Percentiles rank a stretch among this genome's conserved stretches.
Conservation (phyloP, 1,140 invertebrate genomes). For the Panagrolaimus sp. region DNA sequence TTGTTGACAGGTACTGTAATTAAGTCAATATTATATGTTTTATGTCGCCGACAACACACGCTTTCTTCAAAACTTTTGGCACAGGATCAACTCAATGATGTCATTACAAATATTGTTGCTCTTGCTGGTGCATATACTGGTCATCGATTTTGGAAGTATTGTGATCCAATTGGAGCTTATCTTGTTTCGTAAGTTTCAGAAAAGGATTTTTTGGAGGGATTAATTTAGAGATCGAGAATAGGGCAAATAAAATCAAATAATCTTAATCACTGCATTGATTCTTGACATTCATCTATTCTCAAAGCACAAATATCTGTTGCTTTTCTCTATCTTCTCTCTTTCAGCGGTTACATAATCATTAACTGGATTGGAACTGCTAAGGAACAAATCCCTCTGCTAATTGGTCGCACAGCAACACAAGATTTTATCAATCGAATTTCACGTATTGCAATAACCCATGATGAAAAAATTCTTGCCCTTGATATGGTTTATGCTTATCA, state of each 20-base stretch:
- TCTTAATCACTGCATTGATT: too few species aligned
- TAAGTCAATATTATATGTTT: background rate
- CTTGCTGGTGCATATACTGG: slow-evolving; percentile 2
- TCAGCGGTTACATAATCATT: background rate
- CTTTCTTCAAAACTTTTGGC: background rate
- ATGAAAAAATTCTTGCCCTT: background rate
- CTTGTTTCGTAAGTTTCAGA: slow-evolving; percentile 7
- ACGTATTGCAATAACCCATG: background rate
- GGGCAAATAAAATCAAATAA: too few species aligned
- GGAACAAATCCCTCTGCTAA: background rate
- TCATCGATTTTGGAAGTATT: background rate
- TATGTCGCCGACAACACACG: background rate
- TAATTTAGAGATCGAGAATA: too few species aligned
- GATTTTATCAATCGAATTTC: slow-evolving; percentile 9
- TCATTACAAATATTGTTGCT: slow-evolving; percentile 6
- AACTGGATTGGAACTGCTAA: background rate
- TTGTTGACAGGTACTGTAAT: background rate
- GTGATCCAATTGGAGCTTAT: slow-evolving; percentile 8
- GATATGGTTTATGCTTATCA: slow-evolving; percentile 14
- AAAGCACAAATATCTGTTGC: too few species aligned
- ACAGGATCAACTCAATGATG: background rate
- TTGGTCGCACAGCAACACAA: background rate
- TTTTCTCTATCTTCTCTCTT: background rate
- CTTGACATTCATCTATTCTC: too few species aligned
- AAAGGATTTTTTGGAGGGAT: too few species aligned